These are phyloP conservation scores for Fundulus diaphanus DNA, from an alignment of 2,797 vertebrate genomes.

Conservation along the genomic window DNA sequence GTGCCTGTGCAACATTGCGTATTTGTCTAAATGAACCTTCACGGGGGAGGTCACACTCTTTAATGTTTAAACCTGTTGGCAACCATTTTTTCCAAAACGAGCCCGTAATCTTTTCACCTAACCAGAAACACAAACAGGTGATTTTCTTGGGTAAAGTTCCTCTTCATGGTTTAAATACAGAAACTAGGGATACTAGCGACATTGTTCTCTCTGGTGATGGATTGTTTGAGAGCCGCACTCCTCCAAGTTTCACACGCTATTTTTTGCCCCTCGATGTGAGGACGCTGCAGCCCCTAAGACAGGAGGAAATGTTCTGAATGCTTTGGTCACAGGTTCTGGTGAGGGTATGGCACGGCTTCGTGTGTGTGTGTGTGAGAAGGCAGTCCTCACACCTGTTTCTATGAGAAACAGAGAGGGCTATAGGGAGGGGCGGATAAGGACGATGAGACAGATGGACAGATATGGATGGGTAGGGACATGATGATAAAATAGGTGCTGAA, in stretches of 20 bases:
- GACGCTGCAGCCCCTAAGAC: slow-evolving; percentile 61
- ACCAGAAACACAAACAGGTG: slow-evolving; percentile 1
- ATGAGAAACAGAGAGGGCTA: slow-evolving; percentile 43
- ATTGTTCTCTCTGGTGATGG: slow-evolving; percentile 5
- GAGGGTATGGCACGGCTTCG: slow-evolving; percentile 42
- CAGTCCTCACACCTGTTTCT: slow-evolving; percentile 78
- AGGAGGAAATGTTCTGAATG: slow-evolving; percentile 75
- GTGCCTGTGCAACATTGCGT: neutral
- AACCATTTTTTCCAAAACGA: neutral
- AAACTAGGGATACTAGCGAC: neutral
- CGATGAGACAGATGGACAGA: slow-evolving; percentile 27
- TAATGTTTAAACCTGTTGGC: slow-evolving; percentile 3
- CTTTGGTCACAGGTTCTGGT: slow-evolving; percentile 69
- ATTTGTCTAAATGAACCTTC: neutral
- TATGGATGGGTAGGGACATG: slow-evolving; percentile 16
- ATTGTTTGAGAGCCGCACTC: slow-evolving; percentile 36
- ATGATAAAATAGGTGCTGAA: slow-evolving; percentile 39
- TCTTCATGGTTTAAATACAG: slow-evolving; percentile 1
- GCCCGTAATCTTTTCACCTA: slow-evolving; percentile 5
- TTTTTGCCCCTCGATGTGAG: slow-evolving; percentile 65
- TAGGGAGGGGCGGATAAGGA: slow-evolving; percentile 39
- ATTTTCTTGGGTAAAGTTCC: slow-evolving; percentile 13
- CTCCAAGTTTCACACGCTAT: slow-evolving; percentile 68
- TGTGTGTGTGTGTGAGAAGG: slow-evolving; percentile 34
- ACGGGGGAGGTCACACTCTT: neutral